Evolutionary conservation across 1,140 invertebrate species (phyloP).

Genomic region (Sarcophaga peregrina): DNA sequence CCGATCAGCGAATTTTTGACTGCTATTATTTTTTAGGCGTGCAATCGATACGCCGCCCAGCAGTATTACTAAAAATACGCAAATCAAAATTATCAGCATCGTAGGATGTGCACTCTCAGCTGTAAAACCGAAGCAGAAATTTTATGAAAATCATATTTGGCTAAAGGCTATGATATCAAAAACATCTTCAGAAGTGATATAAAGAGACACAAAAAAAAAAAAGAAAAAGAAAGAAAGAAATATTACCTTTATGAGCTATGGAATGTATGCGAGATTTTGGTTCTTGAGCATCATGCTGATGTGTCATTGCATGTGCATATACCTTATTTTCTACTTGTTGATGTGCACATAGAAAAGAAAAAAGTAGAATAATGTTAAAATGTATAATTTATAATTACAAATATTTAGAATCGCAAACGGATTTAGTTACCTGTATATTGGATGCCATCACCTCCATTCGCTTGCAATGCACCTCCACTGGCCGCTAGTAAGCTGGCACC

Average conservation of each 20-base stretch:
- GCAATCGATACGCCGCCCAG: slow-evolving; percentile 62
- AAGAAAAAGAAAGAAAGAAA: too few relatives aligned
- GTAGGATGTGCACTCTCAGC: slow-evolving; percentile 61
- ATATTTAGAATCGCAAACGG: neutral
- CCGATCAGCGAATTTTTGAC: slow-evolving; percentile 56
- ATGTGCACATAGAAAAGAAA: neutral
- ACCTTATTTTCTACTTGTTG: slow-evolving; percentile 53
- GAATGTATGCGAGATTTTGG: slow-evolving; percentile 59
- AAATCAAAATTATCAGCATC: slow-evolving; percentile 87
- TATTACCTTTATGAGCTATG: slow-evolving; percentile 57
- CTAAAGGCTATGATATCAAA: neutral
- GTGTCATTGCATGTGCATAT: slow-evolving; percentile 61
- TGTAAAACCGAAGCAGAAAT: slow-evolving; percentile 47
- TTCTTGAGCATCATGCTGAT: slow-evolving; percentile 62
- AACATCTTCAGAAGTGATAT: neutral
- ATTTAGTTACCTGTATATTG: slow-evolving; percentile 7
- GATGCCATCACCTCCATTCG: neutral
- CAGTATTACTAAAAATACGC: slow-evolving; percentile 69
- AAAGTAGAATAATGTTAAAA: neutral
- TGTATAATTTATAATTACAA: neutral
- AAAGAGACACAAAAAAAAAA: too few relatives aligned
- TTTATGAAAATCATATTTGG: neutral
- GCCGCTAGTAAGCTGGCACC: slow-evolving; percentile 23
- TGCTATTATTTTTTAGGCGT: slow-evolving; percentile 58
- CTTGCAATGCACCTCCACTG: neutral